phyloP scores from a whole-genome alignment of 2,888 invertebrate genomes.

The Phalangium opilio region DNA sequence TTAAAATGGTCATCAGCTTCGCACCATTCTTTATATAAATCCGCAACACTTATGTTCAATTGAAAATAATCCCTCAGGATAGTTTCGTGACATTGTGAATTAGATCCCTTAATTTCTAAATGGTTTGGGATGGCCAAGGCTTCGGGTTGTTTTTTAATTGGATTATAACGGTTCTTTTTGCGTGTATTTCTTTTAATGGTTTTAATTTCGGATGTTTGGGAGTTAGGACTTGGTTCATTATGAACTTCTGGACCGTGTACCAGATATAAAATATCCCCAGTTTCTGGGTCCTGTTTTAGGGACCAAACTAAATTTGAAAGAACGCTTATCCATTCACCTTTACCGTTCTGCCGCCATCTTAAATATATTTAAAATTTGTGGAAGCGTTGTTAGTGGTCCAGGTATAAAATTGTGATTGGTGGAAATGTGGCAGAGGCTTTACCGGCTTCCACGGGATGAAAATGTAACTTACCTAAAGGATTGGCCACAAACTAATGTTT shows the following conservation, averaged over 20 bases:
- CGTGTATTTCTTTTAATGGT: conserved; percentile 32
- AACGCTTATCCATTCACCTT: conserved; percentile 11
- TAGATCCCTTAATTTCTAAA: not conserved
- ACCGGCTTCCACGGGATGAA: not conserved
- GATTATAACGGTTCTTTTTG: conserved; percentile 12
- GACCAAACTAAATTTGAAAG: conserved; percentile 7
- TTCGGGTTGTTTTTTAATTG: conserved; percentile 12
- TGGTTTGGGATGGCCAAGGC: conserved; percentile 14
- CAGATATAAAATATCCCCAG: conserved; percentile 10
- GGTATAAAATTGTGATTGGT: too few species aligned
- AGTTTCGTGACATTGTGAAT: conserved; percentile 24
- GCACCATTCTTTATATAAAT: conserved; percentile 60
- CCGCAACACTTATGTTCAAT: conserved; percentile 50
- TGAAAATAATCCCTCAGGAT: conserved; percentile 57
- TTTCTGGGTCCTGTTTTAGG: conserved; percentile 12
- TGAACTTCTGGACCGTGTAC: conserved; percentile 1
- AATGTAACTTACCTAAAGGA: conserved; percentile 16
- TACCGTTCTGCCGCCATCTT: conserved; percentile 42
- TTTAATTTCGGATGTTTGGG: conserved; percentile 38
- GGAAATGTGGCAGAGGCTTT: too few species aligned
- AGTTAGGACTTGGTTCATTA: not conserved
- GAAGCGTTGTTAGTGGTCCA: too few species aligned
- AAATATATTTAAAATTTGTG: not conserved
- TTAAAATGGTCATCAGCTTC: conserved; percentile 55
- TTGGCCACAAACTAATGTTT: conserved; percentile 21